Percentiles rank a stretch among this genome's conserved stretches.
phyloP scores from a whole-genome alignment of 2,888 invertebrate species.

The Drosophila phalerata region DNA sequence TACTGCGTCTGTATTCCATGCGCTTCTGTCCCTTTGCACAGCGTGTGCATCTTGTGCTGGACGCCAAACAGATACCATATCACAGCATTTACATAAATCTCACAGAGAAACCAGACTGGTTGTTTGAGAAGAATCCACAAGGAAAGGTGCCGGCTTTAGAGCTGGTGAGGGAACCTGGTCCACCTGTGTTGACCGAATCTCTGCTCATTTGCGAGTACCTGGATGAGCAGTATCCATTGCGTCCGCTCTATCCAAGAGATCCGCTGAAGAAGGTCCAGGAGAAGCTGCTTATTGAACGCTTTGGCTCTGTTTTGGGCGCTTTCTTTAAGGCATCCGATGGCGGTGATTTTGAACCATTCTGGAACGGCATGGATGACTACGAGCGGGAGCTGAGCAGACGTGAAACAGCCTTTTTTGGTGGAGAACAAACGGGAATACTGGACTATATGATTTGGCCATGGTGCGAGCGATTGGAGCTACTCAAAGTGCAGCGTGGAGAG shows the following conservation, averaged over 20 bases:
- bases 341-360: conserved; percentile 72
- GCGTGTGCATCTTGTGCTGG: conserved; percentile 90
- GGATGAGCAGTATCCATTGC: conserved; percentile 91
- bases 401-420: conserved; percentile 89
- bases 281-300: conserved; percentile 84
- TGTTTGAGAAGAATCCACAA: conserved; percentile 88
- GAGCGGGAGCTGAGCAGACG: conserved; percentile 89
- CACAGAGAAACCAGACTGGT: conserved; percentile 93
- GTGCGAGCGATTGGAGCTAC: conserved; percentile 88
- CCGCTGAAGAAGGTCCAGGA: conserved; percentile 85
- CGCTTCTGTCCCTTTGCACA: conserved; percentile 94
- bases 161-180: conserved; percentile 87
- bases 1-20: conserved; percentile 92
- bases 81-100: conserved; percentile 92
- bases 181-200: conserved; percentile 90
- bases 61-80: conserved; percentile 93
- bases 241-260: conserved; percentile 88
- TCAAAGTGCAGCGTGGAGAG: conserved; percentile 88
- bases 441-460: conserved; percentile 96
- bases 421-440: conserved; percentile 90
- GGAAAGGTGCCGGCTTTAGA: conserved; percentile 93
- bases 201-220: conserved; percentile 92
- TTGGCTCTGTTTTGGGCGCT: conserved; percentile 75
- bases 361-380: conserved; percentile 87
- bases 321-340: conserved; percentile 83